Evolutionary conservation across 2,888 invertebrate species (phyloP).

Genomic region (Eretmocerus hayati): DNA sequence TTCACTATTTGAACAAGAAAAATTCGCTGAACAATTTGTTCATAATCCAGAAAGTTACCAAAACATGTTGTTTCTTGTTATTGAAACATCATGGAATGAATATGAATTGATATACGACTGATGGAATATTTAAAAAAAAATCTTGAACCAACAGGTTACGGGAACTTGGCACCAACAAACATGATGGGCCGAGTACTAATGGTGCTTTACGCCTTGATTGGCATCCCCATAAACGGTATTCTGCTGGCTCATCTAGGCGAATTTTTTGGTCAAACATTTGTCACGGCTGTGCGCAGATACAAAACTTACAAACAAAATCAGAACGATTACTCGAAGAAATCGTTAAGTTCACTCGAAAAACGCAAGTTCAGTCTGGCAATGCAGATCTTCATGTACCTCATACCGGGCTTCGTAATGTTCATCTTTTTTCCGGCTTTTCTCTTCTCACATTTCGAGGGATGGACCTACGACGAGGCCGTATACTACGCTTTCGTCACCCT

Average conservation of each 20-base stretch:
- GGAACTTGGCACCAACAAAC: constrained; percentile 81
- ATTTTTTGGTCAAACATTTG: constrained; percentile 66
- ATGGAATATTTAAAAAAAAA: too few species aligned
- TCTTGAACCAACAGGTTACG: constrained; percentile 61
- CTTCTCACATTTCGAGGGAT: constrained; percentile 77
- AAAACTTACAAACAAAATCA: constrained; percentile 65
- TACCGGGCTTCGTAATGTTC: constrained; percentile 83
- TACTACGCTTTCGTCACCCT: constrained; percentile 84
- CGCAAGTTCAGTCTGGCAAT: constrained; percentile 57
- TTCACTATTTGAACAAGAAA: too few species aligned
- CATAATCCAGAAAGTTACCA: not conserved
- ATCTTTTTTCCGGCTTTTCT: constrained; percentile 79
- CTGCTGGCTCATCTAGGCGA: constrained; percentile 62
- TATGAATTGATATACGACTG: too few species aligned
- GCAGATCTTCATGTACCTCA: constrained; percentile 74
- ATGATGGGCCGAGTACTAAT: constrained; percentile 73
- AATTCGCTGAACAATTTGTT: not conserved
- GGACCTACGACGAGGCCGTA: constrained; percentile 76
- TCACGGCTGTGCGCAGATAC: constrained; percentile 72
- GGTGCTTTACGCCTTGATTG: constrained; percentile 81
- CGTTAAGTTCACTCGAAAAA: constrained; percentile 35
- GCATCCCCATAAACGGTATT: constrained; percentile 76
- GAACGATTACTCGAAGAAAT: constrained; percentile 33
- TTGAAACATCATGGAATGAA: too few species aligned
- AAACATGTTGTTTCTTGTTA: too few species aligned